A percentile compares a stretch with the other conserved stretches of the same genome.
phyloP scores from a whole-genome alignment of 2,888 invertebrate genomes.

The Brassicogethes aeneus region DNA sequence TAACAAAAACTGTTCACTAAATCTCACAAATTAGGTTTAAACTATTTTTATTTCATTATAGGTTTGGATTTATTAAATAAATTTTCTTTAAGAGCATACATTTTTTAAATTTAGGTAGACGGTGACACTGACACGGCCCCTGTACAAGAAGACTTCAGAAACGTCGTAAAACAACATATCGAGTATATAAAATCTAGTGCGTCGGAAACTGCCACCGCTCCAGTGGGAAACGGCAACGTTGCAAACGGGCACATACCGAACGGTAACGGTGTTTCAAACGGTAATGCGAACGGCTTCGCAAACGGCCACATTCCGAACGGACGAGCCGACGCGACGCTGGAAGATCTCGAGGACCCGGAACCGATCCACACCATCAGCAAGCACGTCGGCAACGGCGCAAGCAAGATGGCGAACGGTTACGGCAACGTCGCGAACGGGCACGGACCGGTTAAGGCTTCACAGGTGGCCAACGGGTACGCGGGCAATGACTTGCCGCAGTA shows the following conservation, averaged over 20 bases:
- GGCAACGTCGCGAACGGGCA: constrained; percentile 39
- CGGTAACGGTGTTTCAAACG: constrained; percentile 15
- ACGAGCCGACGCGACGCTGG: constrained; percentile 22
- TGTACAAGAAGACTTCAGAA: constrained; percentile 69
- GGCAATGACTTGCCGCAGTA: constrained; percentile 24
- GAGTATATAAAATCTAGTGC: constrained; percentile 44
- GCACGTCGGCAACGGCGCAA: constrained; percentile 32
- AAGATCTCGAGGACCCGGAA: constrained; percentile 30
- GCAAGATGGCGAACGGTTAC: constrained; percentile 38
- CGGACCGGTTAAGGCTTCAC: constrained; percentile 24
- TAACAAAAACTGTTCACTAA: too few relatives aligned
- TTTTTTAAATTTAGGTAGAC: constrained; percentile 53
- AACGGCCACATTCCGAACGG: constrained; percentile 24
- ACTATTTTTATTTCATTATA: too few relatives aligned
- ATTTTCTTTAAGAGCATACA: constrained; percentile 2
- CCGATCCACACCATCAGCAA: constrained; percentile 36
- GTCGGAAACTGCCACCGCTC: constrained; percentile 14
- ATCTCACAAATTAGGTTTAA: too few relatives aligned
- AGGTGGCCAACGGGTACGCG: constrained; percentile 32
- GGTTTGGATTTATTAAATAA: too few relatives aligned
- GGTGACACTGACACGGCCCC: constrained; percentile 75
- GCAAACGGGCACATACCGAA: constrained; percentile 22
- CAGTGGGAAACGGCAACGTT: constrained; percentile 15
- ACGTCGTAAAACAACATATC: constrained; percentile 60
- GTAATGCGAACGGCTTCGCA: constrained; percentile 20